These are phyloP conservation scores for Venustaconcha ellipsiformis DNA, from an alignment of 1,140 invertebrate genomes.

Conservation along the genomic window DNA sequence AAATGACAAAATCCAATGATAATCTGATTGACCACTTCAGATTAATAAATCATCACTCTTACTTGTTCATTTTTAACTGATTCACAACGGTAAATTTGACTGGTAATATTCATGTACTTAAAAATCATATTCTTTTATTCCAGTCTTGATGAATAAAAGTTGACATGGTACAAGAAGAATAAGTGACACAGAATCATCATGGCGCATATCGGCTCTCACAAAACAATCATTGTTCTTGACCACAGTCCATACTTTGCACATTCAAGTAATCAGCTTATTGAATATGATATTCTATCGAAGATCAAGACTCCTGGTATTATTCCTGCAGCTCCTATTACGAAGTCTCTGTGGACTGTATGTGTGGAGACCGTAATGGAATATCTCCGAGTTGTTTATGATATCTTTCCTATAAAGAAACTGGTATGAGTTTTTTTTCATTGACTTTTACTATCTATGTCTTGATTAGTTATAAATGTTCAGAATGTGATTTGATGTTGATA, in stretches of 20 bases:
- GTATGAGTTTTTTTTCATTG: conserved; percentile 69
- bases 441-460: no score
- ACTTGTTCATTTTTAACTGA: no score
- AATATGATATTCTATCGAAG: conserved; percentile 82
- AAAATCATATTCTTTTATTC: no score
- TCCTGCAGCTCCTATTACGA: conserved; percentile 83
- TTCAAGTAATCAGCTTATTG: conserved; percentile 86
- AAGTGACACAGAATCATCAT: neutral
- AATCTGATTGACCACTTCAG: no score
- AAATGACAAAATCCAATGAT: no score
- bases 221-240: conserved; percentile 95
- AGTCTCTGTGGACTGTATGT: conserved; percentile 94
- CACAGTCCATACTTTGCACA: conserved; percentile 90
- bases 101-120: no score
- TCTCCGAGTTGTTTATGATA: conserved; percentile 95
- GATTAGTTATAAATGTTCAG: no score
- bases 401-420: conserved; percentile 89
- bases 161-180: no score
- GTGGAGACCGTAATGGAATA: conserved; percentile 96
- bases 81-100: no score
- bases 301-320: conserved; percentile 74
- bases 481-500: no score
- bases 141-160: no score
- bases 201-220: conserved; percentile 73
- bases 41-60: no score